Conservation (phyloP, 2,888 invertebrate species). For the Siphlonurus alternatus region DNA sequence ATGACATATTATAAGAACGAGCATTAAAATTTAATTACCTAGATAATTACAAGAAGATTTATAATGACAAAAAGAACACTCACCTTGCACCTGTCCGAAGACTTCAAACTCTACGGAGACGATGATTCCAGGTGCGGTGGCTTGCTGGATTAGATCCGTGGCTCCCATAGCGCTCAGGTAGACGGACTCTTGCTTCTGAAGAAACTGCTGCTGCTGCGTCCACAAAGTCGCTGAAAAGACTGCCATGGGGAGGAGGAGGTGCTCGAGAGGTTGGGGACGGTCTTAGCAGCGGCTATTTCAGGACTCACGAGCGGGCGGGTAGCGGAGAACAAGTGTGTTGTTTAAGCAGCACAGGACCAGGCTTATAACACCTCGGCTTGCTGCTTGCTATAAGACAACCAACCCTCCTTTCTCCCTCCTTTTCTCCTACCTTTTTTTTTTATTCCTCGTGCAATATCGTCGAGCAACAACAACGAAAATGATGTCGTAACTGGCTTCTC, state of each 20-base stretch:
- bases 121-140: conserved; percentile 21
- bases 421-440: not conserved
- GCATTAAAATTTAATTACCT: too few species aligned
- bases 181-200: not conserved
- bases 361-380: not conserved
- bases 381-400: too few species aligned
- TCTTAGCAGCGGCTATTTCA: conserved; percentile 4
- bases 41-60: too few species aligned
- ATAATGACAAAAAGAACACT: too few species aligned
- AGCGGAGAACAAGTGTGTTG: not conserved
- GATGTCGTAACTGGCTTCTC: not conserved
- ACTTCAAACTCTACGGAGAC: conserved; percentile 82
- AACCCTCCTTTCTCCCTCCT: too few species aligned
- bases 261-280: not conserved
- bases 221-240: not conserved
- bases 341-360: too few species aligned
- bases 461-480: too few species aligned
- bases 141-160: not conserved
- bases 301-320: not conserved
- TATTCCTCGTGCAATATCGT: not conserved
- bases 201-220: not conserved
- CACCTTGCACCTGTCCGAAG: conserved; percentile 81
- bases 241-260: not conserved
- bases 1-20: too few species aligned
- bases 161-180: not conserved